Conservation (phyloP, 2,113 vertebrate genomes). For the Platichthys flesus region DNA sequence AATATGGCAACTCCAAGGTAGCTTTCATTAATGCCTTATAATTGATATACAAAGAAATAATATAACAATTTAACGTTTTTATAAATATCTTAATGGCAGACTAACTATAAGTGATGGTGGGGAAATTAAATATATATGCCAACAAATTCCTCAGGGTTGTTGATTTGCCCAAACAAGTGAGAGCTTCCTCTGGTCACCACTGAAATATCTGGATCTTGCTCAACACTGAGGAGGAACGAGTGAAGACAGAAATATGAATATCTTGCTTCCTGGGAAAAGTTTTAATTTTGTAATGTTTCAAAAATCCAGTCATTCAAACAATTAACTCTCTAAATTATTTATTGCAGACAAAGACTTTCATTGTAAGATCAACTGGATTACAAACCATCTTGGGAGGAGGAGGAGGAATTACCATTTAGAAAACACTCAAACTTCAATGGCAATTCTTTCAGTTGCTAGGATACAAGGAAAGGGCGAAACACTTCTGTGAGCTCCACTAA, state of each 20-base stretch:
- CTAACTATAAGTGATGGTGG: too few relatives aligned
- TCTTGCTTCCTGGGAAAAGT: neutral
- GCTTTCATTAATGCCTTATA: too few relatives aligned
- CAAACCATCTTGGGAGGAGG: conserved; percentile 58
- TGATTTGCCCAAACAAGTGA: conserved; percentile 64
- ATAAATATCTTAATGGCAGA: too few relatives aligned
- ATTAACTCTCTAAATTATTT: conserved; percentile 60
- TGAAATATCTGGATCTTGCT: conserved; percentile 60
- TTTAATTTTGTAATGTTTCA: neutral
- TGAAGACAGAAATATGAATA: too few relatives aligned
- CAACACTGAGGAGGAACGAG: conserved; percentile 47
- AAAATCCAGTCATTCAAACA: conserved; percentile 30
- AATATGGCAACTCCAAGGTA: too few relatives aligned
- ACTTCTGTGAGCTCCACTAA: conserved; percentile 55
- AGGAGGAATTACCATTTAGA: conserved; percentile 51
- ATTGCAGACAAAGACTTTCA: conserved; percentile 72
- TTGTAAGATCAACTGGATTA: conserved; percentile 62
- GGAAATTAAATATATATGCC: neutral
- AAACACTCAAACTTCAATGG: conserved; percentile 69
- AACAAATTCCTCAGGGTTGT: conserved; percentile 60
- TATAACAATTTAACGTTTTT: too few relatives aligned
- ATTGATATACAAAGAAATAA: too few relatives aligned
- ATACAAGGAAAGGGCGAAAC: conserved; percentile 67
- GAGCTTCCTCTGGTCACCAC: conserved; percentile 77
- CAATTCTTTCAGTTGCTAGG: conserved; percentile 68